Conservation (phyloP, 2,888 invertebrate species). For the Megastigmus dorsalis region DNA sequence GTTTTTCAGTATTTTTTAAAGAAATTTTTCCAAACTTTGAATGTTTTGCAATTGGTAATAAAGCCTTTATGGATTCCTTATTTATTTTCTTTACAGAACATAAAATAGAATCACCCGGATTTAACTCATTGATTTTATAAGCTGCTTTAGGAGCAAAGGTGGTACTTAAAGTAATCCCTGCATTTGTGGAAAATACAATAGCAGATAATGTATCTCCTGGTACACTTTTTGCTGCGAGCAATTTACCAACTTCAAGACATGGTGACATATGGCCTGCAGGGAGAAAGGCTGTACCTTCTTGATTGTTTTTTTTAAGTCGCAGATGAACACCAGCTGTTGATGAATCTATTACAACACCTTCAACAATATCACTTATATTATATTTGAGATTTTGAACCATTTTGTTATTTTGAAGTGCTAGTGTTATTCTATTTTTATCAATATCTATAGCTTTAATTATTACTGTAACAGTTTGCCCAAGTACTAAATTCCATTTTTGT, state of each 20-base stretch:
- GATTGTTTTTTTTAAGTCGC: conserved; percentile 54
- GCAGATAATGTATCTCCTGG: conserved; percentile 65
- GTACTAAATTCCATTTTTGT: conserved; percentile 75
- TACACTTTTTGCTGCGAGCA: conserved; percentile 61
- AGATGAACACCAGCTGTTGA: conserved; percentile 65
- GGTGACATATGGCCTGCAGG: conserved; percentile 70
- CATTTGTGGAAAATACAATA: conserved; percentile 64
- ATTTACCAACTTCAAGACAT: conserved; percentile 63
- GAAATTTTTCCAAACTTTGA: conserved; percentile 59
- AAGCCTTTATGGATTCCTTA: conserved; percentile 59
- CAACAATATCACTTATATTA: conserved; percentile 63
- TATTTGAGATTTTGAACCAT: conserved; percentile 37
- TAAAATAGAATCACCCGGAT: conserved; percentile 62
- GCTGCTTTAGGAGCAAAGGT: conserved; percentile 60
- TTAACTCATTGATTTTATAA: conserved; percentile 59
- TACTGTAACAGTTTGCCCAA: conserved; percentile 77
- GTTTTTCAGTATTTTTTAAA: conserved; percentile 54
- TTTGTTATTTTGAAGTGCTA: conserved; percentile 20
- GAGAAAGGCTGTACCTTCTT: conserved; percentile 61
- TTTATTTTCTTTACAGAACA: conserved; percentile 63
- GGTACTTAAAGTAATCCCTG: conserved; percentile 63
- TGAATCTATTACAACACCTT: conserved; percentile 65
- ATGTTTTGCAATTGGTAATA: conserved; percentile 63
- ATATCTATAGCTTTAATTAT: conserved; percentile 58
- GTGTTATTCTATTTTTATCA: conserved; percentile 50